Base-by-base conservation (phyloP, 2,888 invertebrate species). In the Athetis lepigone region DNA sequence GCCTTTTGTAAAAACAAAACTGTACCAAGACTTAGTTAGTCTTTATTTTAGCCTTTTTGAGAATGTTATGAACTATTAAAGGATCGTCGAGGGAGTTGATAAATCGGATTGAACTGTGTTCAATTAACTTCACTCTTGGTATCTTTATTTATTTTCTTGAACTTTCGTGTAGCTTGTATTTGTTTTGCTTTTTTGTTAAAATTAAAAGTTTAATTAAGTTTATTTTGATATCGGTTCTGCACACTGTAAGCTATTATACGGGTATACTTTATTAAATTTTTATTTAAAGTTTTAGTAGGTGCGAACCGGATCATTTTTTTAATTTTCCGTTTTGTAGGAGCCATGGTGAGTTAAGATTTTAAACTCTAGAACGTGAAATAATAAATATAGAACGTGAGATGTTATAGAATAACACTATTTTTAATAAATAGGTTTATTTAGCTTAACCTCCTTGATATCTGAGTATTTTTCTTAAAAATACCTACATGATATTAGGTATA, bases 1-100 rank as follows among this genome's bases (percentile, higher is more conserved):
- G 58, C 45, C 45, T 67, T 70, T 63, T 49, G 52, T 46, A 52
- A 67, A 75, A 70, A 79, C 61, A 56, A 70, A 63, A 54, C 63
- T 56, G 54, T 45, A 37, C 39, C 19, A 52, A 60, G 74, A 40
- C 42, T 47, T 65, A 69, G 54, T 67, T 47, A 68, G 23, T 37
- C 67, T 71, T 77, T 56, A 68, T 58, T 59, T 49, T 27, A 47
- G 23, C 36, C 21, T 56, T 64, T 61, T 65, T 59, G 49, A 29
- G 45, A 58, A 47, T 55, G 25, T 65, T 50, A 54, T 64, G 42
- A 64, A 68, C 68, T 70, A 59, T 70, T 59, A 68, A 43, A 56
- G 40, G 11, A 59, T 45, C 59, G 42, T 45, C 58, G 45, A 59
- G 55, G 54, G 62, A 51, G 8, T 59, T 62, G 40, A 69, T 64